Percentiles rank a stretch among this genome's conserved stretches.
Evolutionary conservation across 30 jellyfish, hydroid and myxozoan genomes (phyloP).

Genomic region (Hydractinia echinata): DNA sequence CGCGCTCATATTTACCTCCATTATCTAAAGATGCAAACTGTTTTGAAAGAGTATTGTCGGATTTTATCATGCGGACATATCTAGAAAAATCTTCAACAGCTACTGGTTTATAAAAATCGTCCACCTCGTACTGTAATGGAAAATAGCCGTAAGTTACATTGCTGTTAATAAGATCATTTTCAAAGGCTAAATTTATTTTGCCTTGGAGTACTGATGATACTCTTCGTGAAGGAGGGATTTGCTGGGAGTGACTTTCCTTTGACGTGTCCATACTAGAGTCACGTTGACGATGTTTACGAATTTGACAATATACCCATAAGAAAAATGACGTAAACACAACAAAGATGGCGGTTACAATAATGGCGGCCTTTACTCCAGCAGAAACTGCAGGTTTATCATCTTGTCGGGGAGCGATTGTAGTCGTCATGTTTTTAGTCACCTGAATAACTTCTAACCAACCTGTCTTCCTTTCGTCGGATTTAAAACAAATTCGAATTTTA

Average conservation of each 20-base stretch:
- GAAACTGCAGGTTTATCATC: constrained; percentile 5
- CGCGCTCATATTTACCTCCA: not conserved
- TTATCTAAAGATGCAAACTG: constrained; percentile 43
- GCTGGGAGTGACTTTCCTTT: not conserved
- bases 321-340: constrained; percentile 20
- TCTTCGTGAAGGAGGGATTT: not conserved
- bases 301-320: constrained; percentile 16
- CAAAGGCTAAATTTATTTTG: constrained; percentile 15
- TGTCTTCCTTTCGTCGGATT: too few species aligned
- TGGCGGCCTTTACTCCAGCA: constrained; percentile 36
- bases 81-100: constrained; percentile 39
- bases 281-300: not conserved
- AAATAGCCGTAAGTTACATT: not conserved
- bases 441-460: too few species aligned
- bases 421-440: too few species aligned
- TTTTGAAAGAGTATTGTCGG: constrained; percentile 42
- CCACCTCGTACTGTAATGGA: constrained; percentile 35
- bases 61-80: constrained; percentile 32
- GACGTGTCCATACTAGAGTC: not conserved
- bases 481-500: too few species aligned
- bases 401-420: not conserved
- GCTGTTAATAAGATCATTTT: constrained; percentile 15
- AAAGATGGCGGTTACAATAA: constrained; percentile 12
- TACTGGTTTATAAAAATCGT: constrained; percentile 39
- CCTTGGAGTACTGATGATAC: not conserved